phyloP scores from a whole-genome alignment of 2,888 invertebrate genomes.

The Cosmorhoe ocellata region DNA sequence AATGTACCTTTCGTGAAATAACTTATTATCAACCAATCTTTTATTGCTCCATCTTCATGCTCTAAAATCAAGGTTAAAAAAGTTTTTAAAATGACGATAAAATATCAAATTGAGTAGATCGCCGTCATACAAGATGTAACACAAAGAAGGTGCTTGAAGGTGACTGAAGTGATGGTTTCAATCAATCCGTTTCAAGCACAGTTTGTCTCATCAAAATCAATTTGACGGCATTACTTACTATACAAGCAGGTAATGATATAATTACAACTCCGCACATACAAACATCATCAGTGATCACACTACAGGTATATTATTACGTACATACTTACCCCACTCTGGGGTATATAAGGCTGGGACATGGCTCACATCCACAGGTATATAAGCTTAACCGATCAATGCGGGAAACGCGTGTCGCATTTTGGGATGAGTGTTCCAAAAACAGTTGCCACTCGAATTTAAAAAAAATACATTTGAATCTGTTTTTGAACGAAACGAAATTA shows the following conservation, averaged over 20 bases:
- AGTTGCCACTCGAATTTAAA: no score
- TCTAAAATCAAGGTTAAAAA: no score
- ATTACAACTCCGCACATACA: conserved; percentile 13
- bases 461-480: no score
- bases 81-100: no score
- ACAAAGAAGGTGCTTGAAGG: no score
- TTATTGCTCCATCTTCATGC: no score
- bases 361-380: conserved; percentile 18
- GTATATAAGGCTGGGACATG: conserved; percentile 13
- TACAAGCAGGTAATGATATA: conserved; percentile 7
- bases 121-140: no score
- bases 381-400: conserved; percentile 22
- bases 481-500: conserved; percentile 4
- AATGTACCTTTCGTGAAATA: no score
- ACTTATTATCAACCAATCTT: no score
- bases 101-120: no score
- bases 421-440: conserved; percentile 12
- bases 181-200: no score
- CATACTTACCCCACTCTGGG: conserved; percentile 9
- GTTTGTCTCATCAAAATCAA: neutral
- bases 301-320: conserved; percentile 17
- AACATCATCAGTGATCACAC: conserved; percentile 9
- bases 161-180: no score
- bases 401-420: conserved; percentile 15
- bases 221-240: neutral